phyloP scores from a whole-genome alignment of 1,140 invertebrate species.

The Cyclina sinensis region DNA sequence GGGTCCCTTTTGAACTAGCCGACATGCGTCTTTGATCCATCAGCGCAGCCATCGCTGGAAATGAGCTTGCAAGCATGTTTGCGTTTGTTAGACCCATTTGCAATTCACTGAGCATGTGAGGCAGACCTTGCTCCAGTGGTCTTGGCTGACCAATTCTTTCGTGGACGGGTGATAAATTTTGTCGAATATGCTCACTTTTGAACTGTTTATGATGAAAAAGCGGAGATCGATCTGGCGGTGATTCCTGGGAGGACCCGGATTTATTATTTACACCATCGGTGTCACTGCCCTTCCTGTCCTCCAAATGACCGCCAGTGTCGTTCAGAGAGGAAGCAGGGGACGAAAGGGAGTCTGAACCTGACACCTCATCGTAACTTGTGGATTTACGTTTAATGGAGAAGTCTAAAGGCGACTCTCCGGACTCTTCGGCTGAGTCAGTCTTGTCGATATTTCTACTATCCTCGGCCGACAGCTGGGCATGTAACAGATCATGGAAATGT shows the following conservation, averaged over 20 bases:
- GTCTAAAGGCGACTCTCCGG: conserved; percentile 72
- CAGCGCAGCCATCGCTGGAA: conserved; percentile 72
- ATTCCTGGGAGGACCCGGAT: conserved; percentile 50
- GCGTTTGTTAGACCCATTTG: conserved; percentile 50
- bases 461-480: conserved; percentile 49
- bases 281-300: conserved; percentile 68
- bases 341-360: conserved; percentile 69
- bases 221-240: conserved; percentile 53
- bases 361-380: conserved; percentile 70
- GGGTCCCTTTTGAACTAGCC: conserved; percentile 59
- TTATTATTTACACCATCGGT: conserved; percentile 46
- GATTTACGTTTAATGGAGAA: conserved; percentile 75
- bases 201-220: conserved; percentile 64
- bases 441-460: conserved; percentile 63
- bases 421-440: conserved; percentile 72
- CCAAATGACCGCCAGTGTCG: conserved; percentile 64
- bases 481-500: conserved; percentile 48
- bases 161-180: conserved; percentile 52
- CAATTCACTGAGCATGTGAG: conserved; percentile 43
- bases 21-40: conserved; percentile 69
- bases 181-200: conserved; percentile 44
- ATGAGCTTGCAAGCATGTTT: conserved; percentile 55
- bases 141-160: conserved; percentile 61
- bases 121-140: conserved; percentile 17
- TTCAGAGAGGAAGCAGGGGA: conserved; percentile 69